Evolutionary conservation across 2,888 invertebrate genomes (phyloP), one percentile per base, ranked within the genome.

Genomic region (Ceriagrion tenellum): DNA sequence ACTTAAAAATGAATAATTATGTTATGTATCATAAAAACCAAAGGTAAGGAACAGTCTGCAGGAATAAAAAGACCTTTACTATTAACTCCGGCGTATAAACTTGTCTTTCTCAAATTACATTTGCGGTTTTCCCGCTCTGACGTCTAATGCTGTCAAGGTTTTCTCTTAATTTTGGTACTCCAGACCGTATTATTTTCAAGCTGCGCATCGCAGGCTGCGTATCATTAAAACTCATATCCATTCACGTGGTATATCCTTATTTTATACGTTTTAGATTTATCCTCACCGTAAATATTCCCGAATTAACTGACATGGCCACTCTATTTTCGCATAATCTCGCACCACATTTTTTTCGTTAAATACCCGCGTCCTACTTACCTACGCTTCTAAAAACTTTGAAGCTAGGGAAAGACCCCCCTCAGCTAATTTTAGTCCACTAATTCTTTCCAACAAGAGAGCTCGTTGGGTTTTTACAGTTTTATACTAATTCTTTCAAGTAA

Each of bases 401-500:
- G 13, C 16, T 13, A 4, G 35, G 16, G 12, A 10, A 35, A 81
- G 81, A 81, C 81, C 35, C 18, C 30, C 81, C 47, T 47, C 16
- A 18, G 81, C 81, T 35, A 81, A 81, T 81, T 81, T 81, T 16
- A 81, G 8, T 81, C 35, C 81, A 74, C 30, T 35, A 35, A 81
- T 30, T 81, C 81, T 81, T 81, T 16, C 26, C 81, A 35, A 18
- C 26, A 30, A 81, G 26, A 35, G 35, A 35, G 26, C 81, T 30
- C 81, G 81, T 18, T 81, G 81, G 81, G 35, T 81, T 81, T 69
- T 81, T 81, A 81, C 81, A 35, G 81, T 81, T 69, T 69, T 26
- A 23, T 23, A 69, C 69, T 69, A 69, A 69, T 69, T 69, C 69
- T 69, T 26, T 23, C n/a, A 69, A 26, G 69, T 69, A 20, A 69